Evolutionary conservation across 2,113 vertebrate species (phyloP), one percentile per base, ranked within the genome.

Genomic region (Sciurus niger): DNA sequence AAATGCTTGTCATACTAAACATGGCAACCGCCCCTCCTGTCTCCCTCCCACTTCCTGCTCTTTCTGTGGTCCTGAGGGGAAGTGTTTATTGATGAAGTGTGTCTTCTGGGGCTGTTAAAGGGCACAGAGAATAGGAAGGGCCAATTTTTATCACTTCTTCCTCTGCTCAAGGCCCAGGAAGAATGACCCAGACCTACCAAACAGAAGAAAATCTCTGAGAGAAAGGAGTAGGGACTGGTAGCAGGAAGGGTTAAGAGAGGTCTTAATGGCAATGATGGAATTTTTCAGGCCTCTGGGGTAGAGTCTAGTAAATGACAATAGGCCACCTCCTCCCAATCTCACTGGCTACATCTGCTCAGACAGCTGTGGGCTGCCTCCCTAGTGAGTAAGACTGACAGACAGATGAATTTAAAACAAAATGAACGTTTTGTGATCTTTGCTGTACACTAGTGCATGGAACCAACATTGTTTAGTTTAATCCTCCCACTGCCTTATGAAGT

Each of bases 311-410:
- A 77, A 90, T 8, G 25, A 58, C 25, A 53, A n/a, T 10, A 40
- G 70, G 37, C 9, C 46, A 9, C 37, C 13, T 83, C 67, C 67
- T 92, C 70, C 34, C 53, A 13, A 9, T 68, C 82, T 92, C 67
- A n/a, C 25, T 51, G 72, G 70, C 76, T 58, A 93, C 65, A 80
- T 89, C 96, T 93, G 70, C 73, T 92, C 37, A 58, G 70, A 85
- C 79, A 98, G 95, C 86, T 96, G 83, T 72, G 16, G 30, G 65
- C 53, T 13, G 58, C n/a, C 63, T 93, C 84, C 79, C 63, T 10
- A 67, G 93, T 25, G 8, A 89, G 20, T 16, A 7, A 74, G 53
- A 67, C 37, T 48, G 60, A 84, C 43, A 84, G 85, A 85, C 34
- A 12, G 40, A 96, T 18, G 24, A 8, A 92, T 58, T 74, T 79